Conservation (phyloP, 2,888 invertebrate species). For the Tipula confusa region DNA sequence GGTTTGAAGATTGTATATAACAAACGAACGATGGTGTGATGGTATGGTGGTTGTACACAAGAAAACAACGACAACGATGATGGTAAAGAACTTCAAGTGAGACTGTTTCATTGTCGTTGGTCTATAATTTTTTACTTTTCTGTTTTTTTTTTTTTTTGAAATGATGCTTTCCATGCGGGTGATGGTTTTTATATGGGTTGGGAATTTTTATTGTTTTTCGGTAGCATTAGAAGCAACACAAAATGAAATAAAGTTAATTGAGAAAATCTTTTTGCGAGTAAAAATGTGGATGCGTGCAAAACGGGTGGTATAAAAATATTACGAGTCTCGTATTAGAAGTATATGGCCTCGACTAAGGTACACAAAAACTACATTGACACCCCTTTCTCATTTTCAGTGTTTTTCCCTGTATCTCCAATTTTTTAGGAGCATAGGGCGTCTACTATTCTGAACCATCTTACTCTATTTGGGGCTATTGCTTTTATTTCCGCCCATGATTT, state of each 20-base stretch:
- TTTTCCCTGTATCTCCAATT: no score
- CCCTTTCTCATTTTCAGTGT: no score
- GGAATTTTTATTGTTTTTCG: not conserved
- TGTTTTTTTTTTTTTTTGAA: not conserved
- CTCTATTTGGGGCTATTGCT: no score
- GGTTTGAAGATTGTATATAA: not conserved
- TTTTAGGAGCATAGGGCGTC: no score
- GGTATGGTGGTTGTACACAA: not conserved
- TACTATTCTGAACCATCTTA: no score
- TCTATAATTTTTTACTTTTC: no score
- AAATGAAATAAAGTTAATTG: not conserved
- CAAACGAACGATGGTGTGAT: no score
- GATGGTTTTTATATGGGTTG: not conserved
- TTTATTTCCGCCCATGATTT: no score
- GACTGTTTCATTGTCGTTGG: conserved; percentile 16
- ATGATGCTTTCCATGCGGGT: not conserved
- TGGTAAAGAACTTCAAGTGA: conserved; percentile 6
- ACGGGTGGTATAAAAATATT: not conserved
- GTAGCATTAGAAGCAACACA: not conserved
- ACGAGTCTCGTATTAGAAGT: not conserved
- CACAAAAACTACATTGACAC: no score
- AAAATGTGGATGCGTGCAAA: not conserved
- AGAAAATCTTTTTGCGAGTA: not conserved
- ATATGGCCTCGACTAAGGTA: no score
- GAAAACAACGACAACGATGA: not conserved